Evolutionary conservation across 2,113 vertebrate species (phyloP).

Genomic region (Asarcornis scutulata): DNA sequence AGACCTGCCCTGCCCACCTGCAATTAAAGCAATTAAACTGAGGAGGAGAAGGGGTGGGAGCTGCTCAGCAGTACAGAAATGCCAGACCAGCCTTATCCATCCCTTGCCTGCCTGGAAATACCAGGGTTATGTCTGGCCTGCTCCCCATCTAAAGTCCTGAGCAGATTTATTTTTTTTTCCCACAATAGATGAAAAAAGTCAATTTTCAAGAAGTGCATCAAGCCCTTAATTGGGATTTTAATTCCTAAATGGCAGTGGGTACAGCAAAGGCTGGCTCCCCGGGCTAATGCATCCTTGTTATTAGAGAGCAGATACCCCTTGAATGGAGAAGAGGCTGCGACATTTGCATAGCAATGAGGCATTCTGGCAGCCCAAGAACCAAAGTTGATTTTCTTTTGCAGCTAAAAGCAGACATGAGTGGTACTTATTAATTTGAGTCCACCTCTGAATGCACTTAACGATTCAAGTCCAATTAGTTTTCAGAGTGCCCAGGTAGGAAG

Average conservation of each 20-base stretch:
- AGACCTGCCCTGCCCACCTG: neutral
- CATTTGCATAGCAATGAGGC: neutral
- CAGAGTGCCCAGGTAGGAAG: conserved; percentile 64
- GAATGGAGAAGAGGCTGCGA: neutral
- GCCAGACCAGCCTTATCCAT: neutral
- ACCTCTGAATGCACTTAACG: conserved; percentile 10
- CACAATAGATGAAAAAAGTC: neutral
- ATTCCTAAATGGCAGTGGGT: conserved; percentile 36
- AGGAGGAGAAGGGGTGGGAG: neutral
- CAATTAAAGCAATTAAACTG: rapidly evolving
- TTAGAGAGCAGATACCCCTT: neutral
- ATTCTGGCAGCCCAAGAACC: neutral
- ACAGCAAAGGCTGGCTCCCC: neutral
- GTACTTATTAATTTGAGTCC: conserved; percentile 18
- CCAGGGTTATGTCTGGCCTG: neutral
- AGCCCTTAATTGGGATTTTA: conserved; percentile 24
- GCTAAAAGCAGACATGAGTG: conserved; percentile 36
- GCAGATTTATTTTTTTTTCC: neutral
- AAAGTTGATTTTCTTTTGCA: conserved; percentile 15
- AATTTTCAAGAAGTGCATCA: conserved; percentile 12
- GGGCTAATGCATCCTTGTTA: neutral
- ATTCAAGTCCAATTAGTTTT: conserved; percentile 64
- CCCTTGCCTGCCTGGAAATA: neutral
- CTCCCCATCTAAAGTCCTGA: neutral
- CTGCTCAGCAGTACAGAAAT: neutral